Conservation (phyloP, 2,113 vertebrate genomes). For the Petroica traversi region DNA sequence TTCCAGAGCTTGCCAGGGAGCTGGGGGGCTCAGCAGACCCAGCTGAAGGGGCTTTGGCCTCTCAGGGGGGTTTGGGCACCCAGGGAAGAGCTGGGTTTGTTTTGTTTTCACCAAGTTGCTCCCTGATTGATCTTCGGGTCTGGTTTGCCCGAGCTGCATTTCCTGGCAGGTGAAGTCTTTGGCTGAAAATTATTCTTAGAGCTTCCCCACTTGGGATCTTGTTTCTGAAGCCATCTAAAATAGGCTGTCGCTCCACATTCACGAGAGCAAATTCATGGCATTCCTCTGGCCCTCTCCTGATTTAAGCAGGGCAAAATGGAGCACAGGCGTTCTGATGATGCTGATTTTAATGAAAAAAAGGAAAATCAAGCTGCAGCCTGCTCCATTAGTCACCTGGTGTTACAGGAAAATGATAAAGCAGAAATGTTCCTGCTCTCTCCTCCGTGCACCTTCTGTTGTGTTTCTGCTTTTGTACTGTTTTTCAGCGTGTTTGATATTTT, state of each 20-base stretch:
- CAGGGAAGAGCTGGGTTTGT: not conserved
- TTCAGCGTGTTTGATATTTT: not conserved
- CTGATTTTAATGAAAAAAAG: not conserved
- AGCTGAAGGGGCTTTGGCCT: not conserved
- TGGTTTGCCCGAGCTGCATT: not conserved
- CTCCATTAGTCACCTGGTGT: not conserved
- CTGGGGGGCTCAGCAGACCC: fast-evolving
- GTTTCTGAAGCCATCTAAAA: not conserved
- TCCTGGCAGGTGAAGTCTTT: not conserved
- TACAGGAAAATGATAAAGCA: not conserved
- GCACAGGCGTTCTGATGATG: not conserved
- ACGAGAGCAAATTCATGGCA: not conserved
- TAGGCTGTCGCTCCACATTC: not conserved
- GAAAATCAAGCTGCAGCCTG: not conserved
- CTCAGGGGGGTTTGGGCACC: not conserved
- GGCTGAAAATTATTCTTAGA: not conserved
- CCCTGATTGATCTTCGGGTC: not conserved
- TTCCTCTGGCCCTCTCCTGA: not conserved
- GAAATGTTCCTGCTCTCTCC: not conserved
- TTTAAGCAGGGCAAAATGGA: not conserved
- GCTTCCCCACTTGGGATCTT: not conserved
- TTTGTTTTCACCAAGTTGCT: not conserved
- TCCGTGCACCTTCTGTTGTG: not conserved
- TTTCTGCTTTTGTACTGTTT: not conserved
- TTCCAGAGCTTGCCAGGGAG: not conserved